A percentile compares a stretch with the other conserved stretches of the same genome.
These are phyloP conservation scores for Drosophila tripunctata DNA, from an alignment of 2,888 invertebrate genomes.

Conservation along the genomic window DNA sequence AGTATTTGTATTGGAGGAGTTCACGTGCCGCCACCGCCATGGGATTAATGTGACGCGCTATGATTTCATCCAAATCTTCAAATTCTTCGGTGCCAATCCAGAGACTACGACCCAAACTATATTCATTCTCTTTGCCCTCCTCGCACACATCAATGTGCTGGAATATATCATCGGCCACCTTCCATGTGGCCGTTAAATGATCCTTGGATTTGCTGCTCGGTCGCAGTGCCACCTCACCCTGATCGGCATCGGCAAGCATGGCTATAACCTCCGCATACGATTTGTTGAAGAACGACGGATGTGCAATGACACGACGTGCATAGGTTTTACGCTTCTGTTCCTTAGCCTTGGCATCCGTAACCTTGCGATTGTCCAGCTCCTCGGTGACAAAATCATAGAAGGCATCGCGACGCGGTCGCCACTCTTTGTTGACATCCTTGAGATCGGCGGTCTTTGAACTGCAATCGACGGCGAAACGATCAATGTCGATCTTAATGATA, in stretches of 20 bases:
- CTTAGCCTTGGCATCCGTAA: conserved; percentile 89
- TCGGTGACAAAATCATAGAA: conserved; percentile 96
- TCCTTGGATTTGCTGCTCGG: conserved; percentile 99
- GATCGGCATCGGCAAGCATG: conserved; percentile 95
- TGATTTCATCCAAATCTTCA: conserved; percentile 99
- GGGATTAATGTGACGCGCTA: conserved; percentile 97
- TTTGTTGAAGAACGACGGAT: conserved; percentile 98
- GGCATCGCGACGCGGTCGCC: conserved; percentile 94
- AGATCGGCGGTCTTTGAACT: conserved; percentile 97
- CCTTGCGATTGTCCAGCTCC: conserved; percentile 90
- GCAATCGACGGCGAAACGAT: conserved; percentile 96
- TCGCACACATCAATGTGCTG: conserved; percentile 98
- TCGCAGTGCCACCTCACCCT: conserved; percentile 97
- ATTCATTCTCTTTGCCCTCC: conserved; percentile 97
- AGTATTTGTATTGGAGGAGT: conserved; percentile 95
- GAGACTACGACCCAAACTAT: conserved; percentile 94
- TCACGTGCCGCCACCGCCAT: conserved; percentile 98
- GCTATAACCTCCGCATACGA: conserved; percentile 96
- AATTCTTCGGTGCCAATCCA: conserved; percentile 97
- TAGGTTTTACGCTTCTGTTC: conserved; percentile 85
- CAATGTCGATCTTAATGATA: conserved; percentile 97
- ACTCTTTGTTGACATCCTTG: conserved; percentile 94
- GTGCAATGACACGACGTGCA: conserved; percentile 98
- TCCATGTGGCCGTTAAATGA: conserved; percentile 99
- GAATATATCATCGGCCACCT: conserved; percentile 96